Evolutionary conservation across 1,140 invertebrate species (phyloP).

Genomic region (Zelostemma sp.): DNA sequence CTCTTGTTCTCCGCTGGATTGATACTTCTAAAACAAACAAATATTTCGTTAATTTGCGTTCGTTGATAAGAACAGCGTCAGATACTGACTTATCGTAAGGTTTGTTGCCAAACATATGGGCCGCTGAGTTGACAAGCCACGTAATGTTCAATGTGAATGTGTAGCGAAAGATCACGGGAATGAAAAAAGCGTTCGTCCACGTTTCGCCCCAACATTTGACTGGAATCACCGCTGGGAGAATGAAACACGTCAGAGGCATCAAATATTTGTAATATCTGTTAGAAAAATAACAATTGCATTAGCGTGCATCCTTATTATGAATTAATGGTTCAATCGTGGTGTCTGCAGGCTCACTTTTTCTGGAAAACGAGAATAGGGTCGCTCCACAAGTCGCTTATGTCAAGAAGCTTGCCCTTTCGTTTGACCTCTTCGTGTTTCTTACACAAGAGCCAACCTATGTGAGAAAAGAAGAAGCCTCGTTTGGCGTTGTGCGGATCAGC

Average conservation of each 20-base stretch:
- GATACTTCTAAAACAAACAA: conserved; percentile 72
- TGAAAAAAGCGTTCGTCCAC: conserved; percentile 83
- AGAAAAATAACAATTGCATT: conserved; percentile 21
- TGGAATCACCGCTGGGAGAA: conserved; percentile 88
- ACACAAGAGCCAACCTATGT: conserved; percentile 94
- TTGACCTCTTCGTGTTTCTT: conserved; percentile 93
- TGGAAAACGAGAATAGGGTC: conserved; percentile 92
- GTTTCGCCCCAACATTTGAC: conserved; percentile 88
- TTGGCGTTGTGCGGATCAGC: conserved; percentile 97
- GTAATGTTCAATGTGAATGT: conserved; percentile 90
- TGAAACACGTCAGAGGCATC: conserved; percentile 87
- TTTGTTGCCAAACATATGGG: conserved; percentile 91
- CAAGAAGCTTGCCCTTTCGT: conserved; percentile 86
- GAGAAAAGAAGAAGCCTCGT: conserved; percentile 96
- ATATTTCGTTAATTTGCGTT: too few relatives aligned
- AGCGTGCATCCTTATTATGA: too few relatives aligned
- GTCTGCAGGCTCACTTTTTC: conserved; percentile 84
- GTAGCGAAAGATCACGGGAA: conserved; percentile 88
- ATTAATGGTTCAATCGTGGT: conserved; percentile 75
- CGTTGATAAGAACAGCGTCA: too few relatives aligned
- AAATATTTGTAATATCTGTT: conserved; percentile 85
- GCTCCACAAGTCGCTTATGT: conserved; percentile 87
- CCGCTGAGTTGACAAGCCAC: conserved; percentile 96
- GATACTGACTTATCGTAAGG: conserved; percentile 89
- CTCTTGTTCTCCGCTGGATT: conserved; percentile 81